A percentile compares a stretch with the other conserved stretches of the same genome.
Evolutionary conservation across 2,797 vertebrate genomes (phyloP).

Genomic region (Pagetopsis macropterus): DNA sequence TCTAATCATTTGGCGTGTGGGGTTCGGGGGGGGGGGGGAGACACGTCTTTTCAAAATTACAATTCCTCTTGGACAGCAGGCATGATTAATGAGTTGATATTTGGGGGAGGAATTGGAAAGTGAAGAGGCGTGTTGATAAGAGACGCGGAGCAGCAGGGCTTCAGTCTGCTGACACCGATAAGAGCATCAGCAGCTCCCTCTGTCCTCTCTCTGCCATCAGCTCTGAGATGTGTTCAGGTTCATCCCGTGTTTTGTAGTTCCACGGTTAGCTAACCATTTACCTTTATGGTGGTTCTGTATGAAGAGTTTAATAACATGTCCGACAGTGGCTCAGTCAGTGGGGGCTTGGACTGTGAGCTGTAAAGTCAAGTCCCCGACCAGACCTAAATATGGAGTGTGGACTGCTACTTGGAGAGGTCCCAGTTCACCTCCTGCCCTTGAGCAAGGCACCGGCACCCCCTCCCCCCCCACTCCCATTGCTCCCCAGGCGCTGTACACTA

Average conservation of each 20-base stretch:
- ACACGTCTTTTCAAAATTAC: constrained; percentile 79
- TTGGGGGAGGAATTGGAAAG: constrained; percentile 83
- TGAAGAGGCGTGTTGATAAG: constrained; percentile 77
- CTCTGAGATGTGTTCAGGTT: constrained; percentile 40
- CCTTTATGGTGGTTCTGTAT: neutral
- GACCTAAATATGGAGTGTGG: too few relatives aligned
- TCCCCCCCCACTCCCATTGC: too few relatives aligned
- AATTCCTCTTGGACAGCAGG: constrained; percentile 80
- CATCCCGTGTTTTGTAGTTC: constrained; percentile 1
- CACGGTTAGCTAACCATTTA: neutral
- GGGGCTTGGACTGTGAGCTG: too few relatives aligned
- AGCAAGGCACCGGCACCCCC: too few relatives aligned
- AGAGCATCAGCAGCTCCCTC: constrained; percentile 43
- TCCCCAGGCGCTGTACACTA: too few relatives aligned
- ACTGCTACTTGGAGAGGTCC: too few relatives aligned
- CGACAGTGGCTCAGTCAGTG: too few relatives aligned
- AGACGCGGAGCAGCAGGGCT: constrained; percentile 60
- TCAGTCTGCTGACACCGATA: constrained; percentile 73
- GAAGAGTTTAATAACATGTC: neutral
- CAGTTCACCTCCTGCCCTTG: too few relatives aligned
- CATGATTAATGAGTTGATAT: constrained; percentile 90
- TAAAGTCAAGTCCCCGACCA: too few relatives aligned
- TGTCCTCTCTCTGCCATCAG: constrained; percentile 36
- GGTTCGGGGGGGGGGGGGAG: constrained; percentile 30
- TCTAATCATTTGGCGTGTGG: constrained; percentile 64